Conservation (phyloP, 2,888 invertebrate species). For the Marronus borbonicus region DNA sequence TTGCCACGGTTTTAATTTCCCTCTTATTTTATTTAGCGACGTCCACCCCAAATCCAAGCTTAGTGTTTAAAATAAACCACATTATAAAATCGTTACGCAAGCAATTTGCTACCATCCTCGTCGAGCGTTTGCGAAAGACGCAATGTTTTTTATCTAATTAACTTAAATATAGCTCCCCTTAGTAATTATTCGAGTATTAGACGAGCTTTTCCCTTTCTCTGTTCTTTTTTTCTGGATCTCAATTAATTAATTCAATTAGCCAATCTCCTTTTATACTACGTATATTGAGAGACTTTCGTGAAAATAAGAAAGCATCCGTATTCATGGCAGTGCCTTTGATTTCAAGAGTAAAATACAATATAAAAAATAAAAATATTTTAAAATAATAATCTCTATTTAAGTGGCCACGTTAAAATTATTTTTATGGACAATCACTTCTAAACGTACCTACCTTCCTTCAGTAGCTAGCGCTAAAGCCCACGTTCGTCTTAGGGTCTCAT, state of each 20-base stretch:
- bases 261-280: not conserved
- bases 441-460: too few species aligned
- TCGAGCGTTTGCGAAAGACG: not conserved
- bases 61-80: not conserved
- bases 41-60: too few species aligned
- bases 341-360: too few species aligned
- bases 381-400: too few species aligned
- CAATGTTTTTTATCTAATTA: conserved; percentile 3
- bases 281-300: too few species aligned
- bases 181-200: not conserved
- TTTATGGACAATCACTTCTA: too few species aligned
- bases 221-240: not conserved
- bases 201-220: not conserved
- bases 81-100: conserved; percentile 2
- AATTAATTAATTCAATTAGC: not conserved
- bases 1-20: not conserved
- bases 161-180: not conserved
- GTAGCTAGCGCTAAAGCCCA: too few species aligned
- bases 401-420: too few species aligned
- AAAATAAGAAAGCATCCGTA: too few species aligned
- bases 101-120: not conserved
- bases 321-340: too few species aligned
- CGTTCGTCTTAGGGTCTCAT: too few species aligned
- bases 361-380: too few species aligned
- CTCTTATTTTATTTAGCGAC: not conserved